These are phyloP conservation scores for Thelaira solivaga DNA, from an alignment of 2,888 invertebrate species.

Conservation along the genomic window DNA sequence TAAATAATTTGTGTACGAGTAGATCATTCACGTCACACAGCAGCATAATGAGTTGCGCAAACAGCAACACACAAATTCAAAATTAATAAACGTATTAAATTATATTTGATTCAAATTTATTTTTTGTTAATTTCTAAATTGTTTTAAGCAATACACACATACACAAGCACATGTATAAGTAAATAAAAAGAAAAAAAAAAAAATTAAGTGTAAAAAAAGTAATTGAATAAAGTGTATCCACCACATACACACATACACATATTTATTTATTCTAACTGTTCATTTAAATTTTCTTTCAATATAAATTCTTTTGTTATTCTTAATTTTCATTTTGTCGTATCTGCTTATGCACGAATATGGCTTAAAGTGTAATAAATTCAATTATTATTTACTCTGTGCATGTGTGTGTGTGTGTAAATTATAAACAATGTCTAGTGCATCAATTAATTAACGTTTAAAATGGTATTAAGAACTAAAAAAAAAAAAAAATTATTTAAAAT, in stretches of 20 bases:
- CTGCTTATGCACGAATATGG: neutral
- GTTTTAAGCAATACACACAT: neutral
- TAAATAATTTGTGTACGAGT: conserved; percentile 38
- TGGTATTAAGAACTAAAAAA: too few relatives aligned
- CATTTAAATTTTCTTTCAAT: too few relatives aligned
- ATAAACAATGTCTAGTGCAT: too few relatives aligned
- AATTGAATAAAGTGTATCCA: neutral
- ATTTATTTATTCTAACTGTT: too few relatives aligned
- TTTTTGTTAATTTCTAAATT: neutral
- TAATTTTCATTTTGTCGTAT: neutral
- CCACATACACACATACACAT: neutral
- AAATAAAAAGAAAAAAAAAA: too few relatives aligned
- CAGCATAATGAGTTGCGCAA: neutral
- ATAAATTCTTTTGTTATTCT: neutral
- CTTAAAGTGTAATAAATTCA: conserved; percentile 31
- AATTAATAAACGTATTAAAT: neutral
- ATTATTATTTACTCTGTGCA: too few relatives aligned
- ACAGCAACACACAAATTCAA: neutral
- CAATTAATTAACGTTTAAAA: too few relatives aligned
- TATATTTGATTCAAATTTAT: neutral
- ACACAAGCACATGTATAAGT: neutral
- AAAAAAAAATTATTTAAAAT: too few relatives aligned
- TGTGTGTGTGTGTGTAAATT: too few relatives aligned
- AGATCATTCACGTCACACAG: conserved; percentile 35
- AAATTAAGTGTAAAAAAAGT: too few relatives aligned